Evolutionary conservation across 2,113 vertebrate genomes (phyloP).

Genomic region (Tenebrosternarchus preto): DNA sequence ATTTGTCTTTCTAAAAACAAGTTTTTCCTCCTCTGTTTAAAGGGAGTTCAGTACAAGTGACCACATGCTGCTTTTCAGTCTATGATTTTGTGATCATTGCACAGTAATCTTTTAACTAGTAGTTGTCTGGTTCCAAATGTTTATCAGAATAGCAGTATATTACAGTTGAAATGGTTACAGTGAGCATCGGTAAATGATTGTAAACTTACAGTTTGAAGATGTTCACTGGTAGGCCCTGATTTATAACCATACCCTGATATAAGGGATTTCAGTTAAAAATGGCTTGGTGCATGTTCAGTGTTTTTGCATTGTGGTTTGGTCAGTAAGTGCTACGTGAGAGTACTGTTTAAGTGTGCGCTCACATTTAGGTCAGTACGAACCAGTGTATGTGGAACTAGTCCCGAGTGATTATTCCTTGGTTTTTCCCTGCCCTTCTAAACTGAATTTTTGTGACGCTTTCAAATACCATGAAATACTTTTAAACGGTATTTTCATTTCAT

Average conservation of each 20-base stretch:
- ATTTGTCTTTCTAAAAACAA: no score
- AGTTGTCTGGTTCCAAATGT: not conserved
- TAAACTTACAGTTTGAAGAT: not conserved
- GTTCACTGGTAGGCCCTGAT: not conserved
- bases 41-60: not conserved
- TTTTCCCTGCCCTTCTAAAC: not conserved
- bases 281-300: not conserved
- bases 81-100: not conserved
- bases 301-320: not conserved
- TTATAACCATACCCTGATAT: not conserved
- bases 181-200: not conserved
- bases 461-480: no score
- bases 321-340: not conserved
- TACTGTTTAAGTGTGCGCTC: not conserved
- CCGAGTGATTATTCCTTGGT: not conserved
- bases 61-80: not conserved
- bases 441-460: not conserved
- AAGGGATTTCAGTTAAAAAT: not conserved
- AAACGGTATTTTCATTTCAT: not conserved
- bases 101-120: not conserved
- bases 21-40: not conserved
- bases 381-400: slow-evolving; percentile 1
- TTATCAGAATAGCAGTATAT: not conserved
- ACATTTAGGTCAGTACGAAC: not conserved
- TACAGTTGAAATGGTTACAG: not conserved